phyloP scores from a whole-genome alignment of 2,888 invertebrate genomes.

The Halictus quadricinctus region DNA sequence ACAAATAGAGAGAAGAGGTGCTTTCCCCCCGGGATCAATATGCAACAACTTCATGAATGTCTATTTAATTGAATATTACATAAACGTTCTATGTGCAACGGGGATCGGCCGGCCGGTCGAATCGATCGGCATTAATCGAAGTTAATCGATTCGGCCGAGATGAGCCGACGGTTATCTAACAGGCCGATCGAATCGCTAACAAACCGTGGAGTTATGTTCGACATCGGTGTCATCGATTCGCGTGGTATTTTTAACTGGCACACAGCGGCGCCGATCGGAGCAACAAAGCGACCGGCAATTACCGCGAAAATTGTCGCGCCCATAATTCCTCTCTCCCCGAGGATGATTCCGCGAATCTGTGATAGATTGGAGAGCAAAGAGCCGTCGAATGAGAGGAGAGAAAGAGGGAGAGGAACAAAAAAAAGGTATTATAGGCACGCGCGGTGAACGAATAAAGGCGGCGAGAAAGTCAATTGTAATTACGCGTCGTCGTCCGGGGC shows the following conservation, averaged over 20 bases:
- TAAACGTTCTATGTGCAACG: background rate
- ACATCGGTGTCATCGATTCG: conserved; percentile 42
- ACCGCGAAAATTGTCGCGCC: conserved; percentile 1
- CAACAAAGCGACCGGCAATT: conserved; percentile 4
- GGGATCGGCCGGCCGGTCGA: background rate
- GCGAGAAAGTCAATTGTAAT: conserved; percentile 32
- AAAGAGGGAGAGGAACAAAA: background rate
- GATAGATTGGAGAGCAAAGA: background rate
- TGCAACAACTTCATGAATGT: background rate
- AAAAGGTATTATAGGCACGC: background rate
- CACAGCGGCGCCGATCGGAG: conserved; percentile 5
- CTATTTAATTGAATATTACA: conserved; percentile 9
- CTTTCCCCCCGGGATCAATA: background rate
- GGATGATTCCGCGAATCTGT: background rate
- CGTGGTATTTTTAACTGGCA: conserved; percentile 44
- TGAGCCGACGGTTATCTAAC: conserved; percentile 25
- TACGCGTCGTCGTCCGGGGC: conserved; percentile 26
- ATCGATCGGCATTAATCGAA: conserved; percentile 3
- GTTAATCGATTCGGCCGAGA: conserved; percentile 1
- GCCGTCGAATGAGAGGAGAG: background rate
- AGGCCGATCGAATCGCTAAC: conserved; percentile 29
- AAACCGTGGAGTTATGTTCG: conserved; percentile 20
- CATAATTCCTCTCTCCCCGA: background rate
- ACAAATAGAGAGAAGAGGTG: background rate
- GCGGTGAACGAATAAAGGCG: background rate